Evolutionary conservation across 2,113 vertebrate species (phyloP).

Genomic region (Aphyosemion australe): DNA sequence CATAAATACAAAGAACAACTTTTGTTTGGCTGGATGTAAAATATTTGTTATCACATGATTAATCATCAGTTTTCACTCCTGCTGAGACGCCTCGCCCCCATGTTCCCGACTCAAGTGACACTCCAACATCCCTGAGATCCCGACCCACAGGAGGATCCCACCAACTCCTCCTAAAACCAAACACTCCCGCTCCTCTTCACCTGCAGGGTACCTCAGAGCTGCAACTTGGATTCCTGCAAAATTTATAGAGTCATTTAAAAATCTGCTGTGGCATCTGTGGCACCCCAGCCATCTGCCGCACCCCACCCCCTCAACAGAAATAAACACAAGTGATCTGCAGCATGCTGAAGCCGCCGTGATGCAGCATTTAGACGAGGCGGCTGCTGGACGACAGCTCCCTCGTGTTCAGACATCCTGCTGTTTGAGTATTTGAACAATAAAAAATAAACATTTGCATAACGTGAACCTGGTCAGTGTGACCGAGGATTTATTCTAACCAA

Average conservation of each 20-base stretch:
- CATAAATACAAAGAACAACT: too few relatives aligned
- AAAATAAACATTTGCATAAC: background rate
- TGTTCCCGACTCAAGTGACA: slow-evolving; percentile 28
- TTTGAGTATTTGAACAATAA: background rate
- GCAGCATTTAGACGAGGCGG: slow-evolving; percentile 39
- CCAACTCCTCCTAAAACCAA: slow-evolving; percentile 25
- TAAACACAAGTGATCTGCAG: slow-evolving; percentile 44
- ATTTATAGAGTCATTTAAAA: slow-evolving; percentile 45
- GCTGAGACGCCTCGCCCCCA: slow-evolving; percentile 4
- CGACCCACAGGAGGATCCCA: slow-evolving; percentile 22
- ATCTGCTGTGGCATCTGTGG: slow-evolving; percentile 52
- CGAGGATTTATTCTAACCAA: background rate
- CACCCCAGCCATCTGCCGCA: slow-evolving; percentile 50
- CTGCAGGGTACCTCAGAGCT: slow-evolving; percentile 5
- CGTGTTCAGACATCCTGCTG: background rate
- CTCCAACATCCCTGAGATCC: slow-evolving; percentile 16
- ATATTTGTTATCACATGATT: too few relatives aligned
- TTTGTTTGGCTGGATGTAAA: too few relatives aligned
- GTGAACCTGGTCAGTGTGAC: slow-evolving; percentile 5
- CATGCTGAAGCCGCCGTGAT: slow-evolving; percentile 40
- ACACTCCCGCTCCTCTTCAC: slow-evolving; percentile 7
- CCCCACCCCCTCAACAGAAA: slow-evolving; percentile 51
- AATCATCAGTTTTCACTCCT: background rate
- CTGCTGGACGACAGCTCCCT: background rate
- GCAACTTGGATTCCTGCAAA: slow-evolving; percentile 12